These are phyloP conservation scores for Thelaira solivaga DNA, from an alignment of 2,888 invertebrate genomes.

Conservation along the genomic window DNA sequence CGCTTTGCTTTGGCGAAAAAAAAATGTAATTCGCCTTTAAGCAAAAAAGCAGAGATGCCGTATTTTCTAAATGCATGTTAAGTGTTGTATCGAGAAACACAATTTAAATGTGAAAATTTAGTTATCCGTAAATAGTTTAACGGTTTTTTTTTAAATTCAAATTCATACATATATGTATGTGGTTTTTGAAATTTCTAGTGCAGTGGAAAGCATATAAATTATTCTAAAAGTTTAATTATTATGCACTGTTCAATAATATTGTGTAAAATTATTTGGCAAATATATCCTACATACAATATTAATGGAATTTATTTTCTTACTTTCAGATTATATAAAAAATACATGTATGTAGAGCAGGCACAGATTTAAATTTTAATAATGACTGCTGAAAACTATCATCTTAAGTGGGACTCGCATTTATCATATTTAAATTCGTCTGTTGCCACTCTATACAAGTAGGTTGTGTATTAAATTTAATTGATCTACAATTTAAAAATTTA, in stretches of 20 bases:
- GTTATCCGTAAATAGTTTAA: no score
- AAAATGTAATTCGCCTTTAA: slow-evolving; percentile 40
- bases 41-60: slow-evolving; percentile 33
- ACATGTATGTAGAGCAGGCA: slow-evolving; percentile 12
- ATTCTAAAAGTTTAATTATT: no score
- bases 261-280: no score
- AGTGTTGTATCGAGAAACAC: background rate
- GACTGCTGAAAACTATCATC: slow-evolving; percentile 87
- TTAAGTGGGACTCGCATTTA: slow-evolving; percentile 93
- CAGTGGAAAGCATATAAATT: no score
- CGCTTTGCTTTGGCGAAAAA: no score
- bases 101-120: no score
- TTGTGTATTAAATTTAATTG: background rate
- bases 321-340: background rate
- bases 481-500: background rate
- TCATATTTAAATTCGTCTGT: slow-evolving; percentile 89
- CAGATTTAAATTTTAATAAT: slow-evolving; percentile 62
- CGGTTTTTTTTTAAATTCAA: no score
- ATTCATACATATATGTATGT: no score
- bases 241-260: no score
- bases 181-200: no score
- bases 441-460: slow-evolving; percentile 81
- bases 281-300: no score
- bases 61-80: background rate
- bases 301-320: slow-evolving; percentile 2